A percentile compares a stretch with the other conserved stretches of the same genome.
These are phyloP conservation scores for Rallus limicola DNA, from an alignment of 2,113 vertebrate genomes.

Conservation along the genomic window DNA sequence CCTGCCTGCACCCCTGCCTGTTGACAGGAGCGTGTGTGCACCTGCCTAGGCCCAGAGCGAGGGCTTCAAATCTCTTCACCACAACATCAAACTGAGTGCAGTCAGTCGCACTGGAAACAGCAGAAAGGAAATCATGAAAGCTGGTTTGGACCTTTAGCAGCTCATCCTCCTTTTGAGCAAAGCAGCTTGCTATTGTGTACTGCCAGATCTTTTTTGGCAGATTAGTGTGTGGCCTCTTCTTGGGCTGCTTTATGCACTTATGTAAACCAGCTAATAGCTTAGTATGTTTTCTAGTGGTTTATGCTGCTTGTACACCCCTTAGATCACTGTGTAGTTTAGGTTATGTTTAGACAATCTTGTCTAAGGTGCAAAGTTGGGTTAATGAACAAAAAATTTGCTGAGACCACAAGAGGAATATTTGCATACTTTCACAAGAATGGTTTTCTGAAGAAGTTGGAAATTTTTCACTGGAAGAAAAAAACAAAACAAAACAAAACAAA, in stretches of 20 bases:
- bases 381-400: neutral
- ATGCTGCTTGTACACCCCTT: neutral
- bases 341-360: neutral
- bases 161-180: neutral
- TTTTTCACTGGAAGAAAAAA: neutral
- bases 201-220: neutral
- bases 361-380: neutral
- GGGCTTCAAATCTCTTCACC: neutral
- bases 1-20: neutral
- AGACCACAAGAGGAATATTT: neutral
- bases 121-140: neutral
- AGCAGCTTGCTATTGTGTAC: neutral
- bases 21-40: neutral
- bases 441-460: neutral
- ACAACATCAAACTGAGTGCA: neutral
- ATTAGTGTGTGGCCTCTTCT: neutral
- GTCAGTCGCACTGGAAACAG: neutral
- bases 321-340: neutral
- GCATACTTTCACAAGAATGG: neutral
- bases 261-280: neutral
- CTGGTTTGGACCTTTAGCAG: neutral
- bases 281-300: neutral
- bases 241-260: neutral
- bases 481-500: neutral
- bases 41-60: fast-evolving